Conservation (phyloP, 2,113 vertebrate species). For the Solenodon paradoxus region DNA sequence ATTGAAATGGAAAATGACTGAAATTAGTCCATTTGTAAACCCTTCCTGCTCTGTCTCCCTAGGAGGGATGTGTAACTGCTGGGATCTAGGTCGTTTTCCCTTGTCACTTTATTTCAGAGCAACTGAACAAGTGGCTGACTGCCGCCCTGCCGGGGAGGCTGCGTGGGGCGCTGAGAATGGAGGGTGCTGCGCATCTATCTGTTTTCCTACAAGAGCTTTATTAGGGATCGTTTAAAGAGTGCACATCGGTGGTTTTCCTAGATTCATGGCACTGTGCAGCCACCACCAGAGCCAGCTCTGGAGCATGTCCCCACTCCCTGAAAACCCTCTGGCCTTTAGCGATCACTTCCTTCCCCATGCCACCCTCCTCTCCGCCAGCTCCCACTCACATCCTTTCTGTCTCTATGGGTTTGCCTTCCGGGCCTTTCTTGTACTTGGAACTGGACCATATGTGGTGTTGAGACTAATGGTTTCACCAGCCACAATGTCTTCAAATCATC, state of each 20-base stretch:
- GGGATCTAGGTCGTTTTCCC: no score
- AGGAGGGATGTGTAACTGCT: neutral
- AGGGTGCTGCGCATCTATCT: fast-evolving
- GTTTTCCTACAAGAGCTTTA: fast-evolving
- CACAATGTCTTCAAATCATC: neutral
- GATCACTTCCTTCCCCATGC: no score
- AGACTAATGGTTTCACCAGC: fast-evolving
- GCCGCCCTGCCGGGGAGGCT: neutral
- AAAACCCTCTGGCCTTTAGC: fast-evolving
- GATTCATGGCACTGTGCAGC: neutral
- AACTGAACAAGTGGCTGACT: neutral
- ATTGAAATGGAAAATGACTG: no score
- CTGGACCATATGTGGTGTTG: fast-evolving
- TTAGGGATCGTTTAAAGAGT: fast-evolving
- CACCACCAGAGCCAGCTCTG: fast-evolving
- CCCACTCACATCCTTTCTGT: no score
- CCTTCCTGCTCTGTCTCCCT: neutral
- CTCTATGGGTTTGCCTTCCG: neutral
- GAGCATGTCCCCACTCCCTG: no score
- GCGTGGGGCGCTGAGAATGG: fast-evolving
- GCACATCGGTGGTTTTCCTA: fast-evolving
- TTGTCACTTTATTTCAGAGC: neutral
- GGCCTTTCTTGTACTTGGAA: neutral
- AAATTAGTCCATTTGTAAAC: neutral
- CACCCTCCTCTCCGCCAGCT: no score